A percentile compares a stretch with the other conserved stretches of the same genome.
Conservation (phyloP, 2,797 vertebrate species). For the Anniella stebbinsi region DNA sequence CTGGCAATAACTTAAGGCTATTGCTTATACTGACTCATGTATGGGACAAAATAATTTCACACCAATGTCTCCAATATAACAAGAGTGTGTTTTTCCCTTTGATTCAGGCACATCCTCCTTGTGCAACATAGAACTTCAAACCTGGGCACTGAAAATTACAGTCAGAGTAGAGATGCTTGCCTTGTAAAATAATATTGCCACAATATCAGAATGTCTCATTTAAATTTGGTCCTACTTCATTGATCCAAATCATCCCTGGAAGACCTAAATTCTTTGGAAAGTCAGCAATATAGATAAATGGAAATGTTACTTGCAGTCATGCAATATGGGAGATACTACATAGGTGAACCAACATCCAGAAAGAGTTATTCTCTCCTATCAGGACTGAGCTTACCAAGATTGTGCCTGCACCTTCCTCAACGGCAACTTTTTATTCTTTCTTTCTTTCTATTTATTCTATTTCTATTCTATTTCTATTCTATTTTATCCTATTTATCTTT, state of each 20-base stretch:
- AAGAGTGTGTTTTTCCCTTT: not conserved
- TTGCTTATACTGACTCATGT: not conserved
- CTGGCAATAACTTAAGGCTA: not conserved
- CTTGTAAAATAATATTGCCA: constrained; percentile 28
- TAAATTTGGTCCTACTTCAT: constrained; percentile 13
- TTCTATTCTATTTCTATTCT: no score
- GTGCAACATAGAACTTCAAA: constrained; percentile 7
- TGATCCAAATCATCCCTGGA: constrained; percentile 2
- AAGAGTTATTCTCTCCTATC: not conserved
- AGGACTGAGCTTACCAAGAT: not conserved
- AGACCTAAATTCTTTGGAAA: not conserved
- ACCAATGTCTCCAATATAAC: not conserved
- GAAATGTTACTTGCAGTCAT: not conserved
- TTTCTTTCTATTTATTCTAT: no score
- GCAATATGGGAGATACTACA: not conserved
- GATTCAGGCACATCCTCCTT: not conserved
- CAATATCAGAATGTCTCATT: constrained; percentile 14
- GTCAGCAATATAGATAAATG: constrained; percentile 2
- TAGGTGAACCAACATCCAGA: not conserved
- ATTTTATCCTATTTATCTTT: no score
- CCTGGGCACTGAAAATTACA: constrained; percentile 9
- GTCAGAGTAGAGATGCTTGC: constrained; percentile 11
- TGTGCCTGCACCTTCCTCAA: not conserved
- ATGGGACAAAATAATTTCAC: constrained; percentile 7
- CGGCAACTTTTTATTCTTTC: no score